Base-by-base conservation (phyloP, 1,140 invertebrate genomes). In the Dreissena polymorpha region DNA sequence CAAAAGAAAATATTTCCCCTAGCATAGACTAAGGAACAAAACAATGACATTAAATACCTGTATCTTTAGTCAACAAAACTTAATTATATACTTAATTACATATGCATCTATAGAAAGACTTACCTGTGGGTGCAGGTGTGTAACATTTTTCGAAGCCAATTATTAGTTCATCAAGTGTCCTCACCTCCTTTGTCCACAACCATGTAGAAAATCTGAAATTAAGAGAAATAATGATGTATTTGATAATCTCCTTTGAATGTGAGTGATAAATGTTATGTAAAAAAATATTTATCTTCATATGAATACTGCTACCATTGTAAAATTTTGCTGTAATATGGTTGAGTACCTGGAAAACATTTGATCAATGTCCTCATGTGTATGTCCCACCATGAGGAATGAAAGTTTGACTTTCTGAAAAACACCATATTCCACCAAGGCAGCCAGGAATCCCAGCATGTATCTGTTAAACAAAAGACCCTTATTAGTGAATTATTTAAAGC, bases 351-450 rank as follows among this genome's bases (percentile, higher is more conserved):
- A 83, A 27, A 83, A 83, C n/a, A 83, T 39, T 50, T 83, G 73
- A 53, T 84, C 83, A 8, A 77, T 67, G 78, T 79, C 75, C 25
- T 84, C 83, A 67, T 84, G 75, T 16, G 83, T 84, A 57, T 84
- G 83, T 6, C 83, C 83, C 10, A 78, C 75, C 75, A 78, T 84
- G 6, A 84, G 57, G 39, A 79, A 84, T 25, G 68, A 77, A 13
- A 84, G 0, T 25, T 83, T 83, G 8, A 83, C 49, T 53, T 83
- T 83, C 29, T 25, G 8, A 27, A 83, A 83, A 2, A 83, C 64
- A n/a, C 72, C 72, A 55, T 29, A 23, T 67, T 83, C 71, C 12
- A 83, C 80, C 21, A 75, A 65, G 16, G 18, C 23, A 27, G 27
- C 64, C 0, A 83, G 51, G 50, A 83, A 83, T 7, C 55, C 71